Percentiles rank a stretch among this genome's conserved stretches.
Conservation (phyloP, 2,797 vertebrate species). For the Remorina albescens region DNA sequence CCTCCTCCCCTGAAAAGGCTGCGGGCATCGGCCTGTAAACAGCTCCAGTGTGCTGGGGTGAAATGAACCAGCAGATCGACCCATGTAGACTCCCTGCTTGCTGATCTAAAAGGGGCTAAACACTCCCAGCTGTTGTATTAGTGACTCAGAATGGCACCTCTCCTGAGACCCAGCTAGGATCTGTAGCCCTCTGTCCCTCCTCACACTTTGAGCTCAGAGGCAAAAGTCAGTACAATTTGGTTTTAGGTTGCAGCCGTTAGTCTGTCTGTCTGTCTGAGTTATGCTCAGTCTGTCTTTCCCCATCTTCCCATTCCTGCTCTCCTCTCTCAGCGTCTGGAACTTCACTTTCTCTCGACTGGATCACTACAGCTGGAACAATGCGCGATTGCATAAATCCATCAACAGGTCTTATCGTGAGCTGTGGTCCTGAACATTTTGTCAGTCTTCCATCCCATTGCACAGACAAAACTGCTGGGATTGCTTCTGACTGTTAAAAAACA, state of each 20-base stretch:
- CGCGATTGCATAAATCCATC: conserved; percentile 60
- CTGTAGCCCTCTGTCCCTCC: conserved; percentile 34
- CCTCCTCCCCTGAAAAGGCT: conserved; percentile 62
- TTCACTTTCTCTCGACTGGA: conserved; percentile 36
- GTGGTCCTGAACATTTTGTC: conserved; percentile 66
- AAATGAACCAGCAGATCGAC: conserved; percentile 79
- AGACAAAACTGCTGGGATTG: conserved; percentile 55
- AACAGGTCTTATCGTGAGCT: conserved; percentile 62
- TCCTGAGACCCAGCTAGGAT: conserved; percentile 53
- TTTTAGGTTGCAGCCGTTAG: conserved; percentile 56
- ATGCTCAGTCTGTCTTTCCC: conserved; percentile 29
- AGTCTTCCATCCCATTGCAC: conserved; percentile 63
- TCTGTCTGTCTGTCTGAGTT: conserved; percentile 34
- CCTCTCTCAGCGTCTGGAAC: conserved; percentile 23
- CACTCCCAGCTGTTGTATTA: conserved; percentile 77
- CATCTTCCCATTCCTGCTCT: conserved; percentile 24
- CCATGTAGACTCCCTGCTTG: conserved; percentile 57
- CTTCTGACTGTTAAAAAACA: conserved; percentile 67
- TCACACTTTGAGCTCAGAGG: no score
- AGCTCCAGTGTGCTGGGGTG: conserved; percentile 71
- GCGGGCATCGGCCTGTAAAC: conserved; percentile 79
- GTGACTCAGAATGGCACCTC: conserved; percentile 66
- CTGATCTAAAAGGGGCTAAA: conserved; percentile 72
- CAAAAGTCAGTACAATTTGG: conserved; percentile 41
- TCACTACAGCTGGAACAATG: conserved; percentile 49